A percentile compares a stretch with the other conserved stretches of the same genome.
Conservation (phyloP, 2,888 invertebrate genomes). For the Noctua janthe region DNA sequence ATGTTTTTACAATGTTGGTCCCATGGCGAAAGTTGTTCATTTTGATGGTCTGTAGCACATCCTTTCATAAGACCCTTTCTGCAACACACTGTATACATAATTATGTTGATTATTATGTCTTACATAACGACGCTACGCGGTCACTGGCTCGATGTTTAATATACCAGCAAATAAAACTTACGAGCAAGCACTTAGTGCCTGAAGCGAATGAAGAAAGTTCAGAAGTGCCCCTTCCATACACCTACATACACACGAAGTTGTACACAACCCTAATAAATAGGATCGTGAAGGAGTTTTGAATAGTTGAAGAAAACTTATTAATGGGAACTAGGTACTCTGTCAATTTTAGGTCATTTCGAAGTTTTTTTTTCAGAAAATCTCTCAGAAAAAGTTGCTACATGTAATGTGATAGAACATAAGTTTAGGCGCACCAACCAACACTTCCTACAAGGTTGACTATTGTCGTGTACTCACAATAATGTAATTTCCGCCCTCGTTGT, state of each 20-base stretch:
- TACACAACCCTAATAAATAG: constrained; percentile 14
- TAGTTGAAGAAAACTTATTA: background rate
- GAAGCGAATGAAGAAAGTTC: constrained; percentile 22
- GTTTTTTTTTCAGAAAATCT: background rate
- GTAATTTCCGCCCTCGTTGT: constrained; percentile 64
- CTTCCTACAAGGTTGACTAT: constrained; percentile 7
- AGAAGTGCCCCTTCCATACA: constrained; percentile 16
- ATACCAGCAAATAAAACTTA: constrained; percentile 38
- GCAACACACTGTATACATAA: background rate
- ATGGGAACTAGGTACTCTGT: no score
- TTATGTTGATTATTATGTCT: constrained; percentile 19
- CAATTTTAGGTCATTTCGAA: background rate
- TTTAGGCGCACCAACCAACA: background rate
- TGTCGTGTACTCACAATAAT: constrained; percentile 34
- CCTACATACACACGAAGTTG: constrained; percentile 5
- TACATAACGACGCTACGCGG: constrained; percentile 25
- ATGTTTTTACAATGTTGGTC: no score
- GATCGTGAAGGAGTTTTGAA: background rate
- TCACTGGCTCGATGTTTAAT: constrained; percentile 16
- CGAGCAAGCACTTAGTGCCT: constrained; percentile 34
- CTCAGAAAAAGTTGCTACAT: background rate
- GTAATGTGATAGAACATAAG: background rate
- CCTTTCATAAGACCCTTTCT: background rate
- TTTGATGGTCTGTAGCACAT: no score
- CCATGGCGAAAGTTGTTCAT: no score